Evolutionary conservation across 2,113 vertebrate genomes (phyloP), one percentile per base, ranked within the genome.

Genomic region (Corapipo altera): DNA sequence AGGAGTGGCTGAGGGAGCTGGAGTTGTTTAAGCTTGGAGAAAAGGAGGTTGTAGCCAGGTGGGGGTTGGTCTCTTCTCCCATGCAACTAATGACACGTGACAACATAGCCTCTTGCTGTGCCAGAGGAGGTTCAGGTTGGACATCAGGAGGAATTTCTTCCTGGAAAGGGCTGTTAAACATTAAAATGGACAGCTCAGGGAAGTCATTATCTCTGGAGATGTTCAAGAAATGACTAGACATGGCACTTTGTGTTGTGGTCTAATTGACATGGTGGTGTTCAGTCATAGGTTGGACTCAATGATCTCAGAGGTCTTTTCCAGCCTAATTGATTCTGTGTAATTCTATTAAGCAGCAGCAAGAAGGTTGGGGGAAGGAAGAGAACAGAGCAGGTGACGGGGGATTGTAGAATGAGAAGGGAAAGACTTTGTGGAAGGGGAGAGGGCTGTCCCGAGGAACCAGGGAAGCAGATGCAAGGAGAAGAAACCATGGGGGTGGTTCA

Each of bases 91-190:
- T 23, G 51, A 43, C 32, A 35, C 5, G 43, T 9, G 32, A 57
- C 6, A 4, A 73, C 3, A 1, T 3, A 35, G 24, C 11, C 1
- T 0, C 44, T 55, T 48, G 4, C 33, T 79, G 44, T 0, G 0
- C 20, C 17, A 22, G 35, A 26, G 9, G 14, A 49, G 26, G 32
- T 49, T 43, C 72, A 37, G 3, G 35, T 65, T 51, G 35, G 35
- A 57, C 5, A 12, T 43, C 11, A 49, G 30, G 24, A 15, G 24
- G 49, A 57, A 37, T 80, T 65, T 57, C 32, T 73, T 65, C 22
- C 7, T 12, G 21, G 49, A 18, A 65, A 3, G 17, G 7, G 6
- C 21, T 7, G 32, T 72, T 18, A 80, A 35, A 57, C 26, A 12
- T 51, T 51, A 26, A 22, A 80, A 57, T 51, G 51, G 14, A 6